phyloP scores from a whole-genome alignment of 2,797 vertebrate species.

The Pangasius djambal region DNA sequence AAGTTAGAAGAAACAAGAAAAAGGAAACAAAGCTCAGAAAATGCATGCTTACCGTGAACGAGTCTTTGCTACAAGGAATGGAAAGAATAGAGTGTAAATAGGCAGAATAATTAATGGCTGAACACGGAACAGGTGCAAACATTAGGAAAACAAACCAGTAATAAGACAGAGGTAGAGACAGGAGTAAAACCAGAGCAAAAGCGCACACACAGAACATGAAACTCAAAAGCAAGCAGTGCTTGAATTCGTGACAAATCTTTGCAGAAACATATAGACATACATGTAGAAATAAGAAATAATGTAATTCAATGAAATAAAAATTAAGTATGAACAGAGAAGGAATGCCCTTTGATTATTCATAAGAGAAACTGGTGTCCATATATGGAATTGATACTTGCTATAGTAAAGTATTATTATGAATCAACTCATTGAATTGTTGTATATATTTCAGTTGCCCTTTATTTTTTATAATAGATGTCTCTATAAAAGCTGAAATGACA shows the following conservation, averaged over 20 bases:
- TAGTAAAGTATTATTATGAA: not conserved
- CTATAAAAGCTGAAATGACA: slow-evolving; percentile 26
- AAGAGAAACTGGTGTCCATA: not conserved
- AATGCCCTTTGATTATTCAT: not conserved
- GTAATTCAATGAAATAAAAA: not conserved
- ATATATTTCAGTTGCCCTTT: not conserved
- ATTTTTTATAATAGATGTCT: not conserved
- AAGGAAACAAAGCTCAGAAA: not conserved
- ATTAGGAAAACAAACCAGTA: not conserved
- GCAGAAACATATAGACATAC: not conserved
- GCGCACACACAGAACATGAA: not conserved
- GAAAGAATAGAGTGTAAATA: not conserved
- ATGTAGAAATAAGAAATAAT: not conserved
- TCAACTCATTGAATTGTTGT: not conserved
- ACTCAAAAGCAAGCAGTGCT: not conserved
- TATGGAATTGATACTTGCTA: not conserved
- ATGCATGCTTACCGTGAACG: not conserved
- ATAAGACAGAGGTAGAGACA: not conserved
- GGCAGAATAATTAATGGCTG: not conserved
- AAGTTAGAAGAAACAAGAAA: not conserved
- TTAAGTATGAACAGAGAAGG: not conserved
- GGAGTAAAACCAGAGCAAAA: not conserved
- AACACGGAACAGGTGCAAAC: not conserved
- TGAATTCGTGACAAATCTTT: not conserved
- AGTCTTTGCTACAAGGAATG: not conserved